A percentile compares a stretch with the other conserved stretches of the same genome.
These are phyloP conservation scores for Silurus lanzhouensis DNA, from an alignment of 2,797 vertebrate species.

Conservation along the genomic window DNA sequence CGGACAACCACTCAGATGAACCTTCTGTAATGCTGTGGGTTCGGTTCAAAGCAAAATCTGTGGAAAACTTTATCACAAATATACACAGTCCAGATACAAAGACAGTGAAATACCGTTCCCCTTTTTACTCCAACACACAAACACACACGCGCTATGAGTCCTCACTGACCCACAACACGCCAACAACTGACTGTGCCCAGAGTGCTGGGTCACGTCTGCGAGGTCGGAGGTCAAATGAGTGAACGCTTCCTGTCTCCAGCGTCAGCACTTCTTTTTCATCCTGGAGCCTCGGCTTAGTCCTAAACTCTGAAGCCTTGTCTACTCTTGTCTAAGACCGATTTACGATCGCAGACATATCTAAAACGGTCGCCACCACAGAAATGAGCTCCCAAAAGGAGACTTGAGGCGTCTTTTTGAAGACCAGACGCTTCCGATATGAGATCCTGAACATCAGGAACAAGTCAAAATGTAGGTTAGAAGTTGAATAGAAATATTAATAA, in stretches of 20 bases:
- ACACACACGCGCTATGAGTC: conserved; percentile 2
- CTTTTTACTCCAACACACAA: not conserved
- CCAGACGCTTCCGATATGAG: not conserved
- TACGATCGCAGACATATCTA: conserved; percentile 56
- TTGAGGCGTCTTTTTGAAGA: not conserved
- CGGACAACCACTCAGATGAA: not conserved
- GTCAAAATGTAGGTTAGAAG: not conserved
- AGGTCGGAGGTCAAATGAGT: conserved; percentile 71
- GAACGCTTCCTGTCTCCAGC: conserved; percentile 72
- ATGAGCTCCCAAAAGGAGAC: conserved; percentile 6
- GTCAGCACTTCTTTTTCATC: conserved; percentile 63
- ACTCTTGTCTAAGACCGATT: conserved; percentile 41
- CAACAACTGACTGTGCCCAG: conserved; percentile 42
- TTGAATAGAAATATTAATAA: not conserved
- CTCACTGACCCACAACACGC: not conserved
- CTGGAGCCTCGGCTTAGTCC: conserved; percentile 71
- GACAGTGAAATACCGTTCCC: not conserved
- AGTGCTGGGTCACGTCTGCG: conserved; percentile 59
- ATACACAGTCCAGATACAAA: not conserved
- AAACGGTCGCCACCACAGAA: conserved; percentile 57
- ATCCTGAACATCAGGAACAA: not conserved
- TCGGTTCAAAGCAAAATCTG: not conserved
- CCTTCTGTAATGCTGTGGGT: not conserved
- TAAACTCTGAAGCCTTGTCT: conserved; percentile 65
- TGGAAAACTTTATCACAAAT: not conserved